Conservation (phyloP, 2,888 invertebrate genomes). For the Lordiphosa andalusiaca region DNA sequence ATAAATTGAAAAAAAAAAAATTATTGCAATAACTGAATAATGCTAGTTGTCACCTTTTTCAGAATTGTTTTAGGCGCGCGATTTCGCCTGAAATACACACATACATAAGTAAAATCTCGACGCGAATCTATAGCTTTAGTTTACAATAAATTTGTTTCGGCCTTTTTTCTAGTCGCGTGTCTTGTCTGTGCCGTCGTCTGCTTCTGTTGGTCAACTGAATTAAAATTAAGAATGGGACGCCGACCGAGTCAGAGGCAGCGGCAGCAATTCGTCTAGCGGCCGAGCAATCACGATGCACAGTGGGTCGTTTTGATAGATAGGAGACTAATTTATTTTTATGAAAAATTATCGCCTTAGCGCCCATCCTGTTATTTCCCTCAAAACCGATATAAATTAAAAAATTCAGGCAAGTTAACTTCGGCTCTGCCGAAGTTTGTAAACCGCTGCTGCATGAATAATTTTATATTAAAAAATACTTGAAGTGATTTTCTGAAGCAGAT, state of each 20-base stretch:
- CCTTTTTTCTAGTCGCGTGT: conserved; percentile 59
- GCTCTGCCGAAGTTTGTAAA: no score
- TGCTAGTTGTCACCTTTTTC: conserved; percentile 49
- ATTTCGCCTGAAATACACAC: background rate
- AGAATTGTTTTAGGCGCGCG: conserved; percentile 7
- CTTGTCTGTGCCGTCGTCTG: conserved; percentile 68
- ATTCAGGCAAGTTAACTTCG: no score
- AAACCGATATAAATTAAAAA: no score
- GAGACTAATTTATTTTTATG: no score
- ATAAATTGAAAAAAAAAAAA: conserved; percentile 15
- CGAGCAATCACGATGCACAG: conserved; percentile 21
- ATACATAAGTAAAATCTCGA: conserved; percentile 5
- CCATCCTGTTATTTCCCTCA: no score
- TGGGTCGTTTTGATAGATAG: background rate
- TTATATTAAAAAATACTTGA: no score
- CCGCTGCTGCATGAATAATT: no score
- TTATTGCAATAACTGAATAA: conserved; percentile 14
- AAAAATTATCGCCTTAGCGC: no score
- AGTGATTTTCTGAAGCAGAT: no score
- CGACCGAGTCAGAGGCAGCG: conserved; percentile 22
- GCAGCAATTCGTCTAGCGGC: conserved; percentile 47
- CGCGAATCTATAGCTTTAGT: conserved; percentile 27
- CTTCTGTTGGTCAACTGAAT: conserved; percentile 77
- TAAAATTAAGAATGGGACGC: conserved; percentile 74
- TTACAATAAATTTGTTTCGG: conserved; percentile 16